These are phyloP conservation scores for Hipposideros armiger DNA, from an alignment of 2,113 vertebrate species.

Conservation along the genomic window DNA sequence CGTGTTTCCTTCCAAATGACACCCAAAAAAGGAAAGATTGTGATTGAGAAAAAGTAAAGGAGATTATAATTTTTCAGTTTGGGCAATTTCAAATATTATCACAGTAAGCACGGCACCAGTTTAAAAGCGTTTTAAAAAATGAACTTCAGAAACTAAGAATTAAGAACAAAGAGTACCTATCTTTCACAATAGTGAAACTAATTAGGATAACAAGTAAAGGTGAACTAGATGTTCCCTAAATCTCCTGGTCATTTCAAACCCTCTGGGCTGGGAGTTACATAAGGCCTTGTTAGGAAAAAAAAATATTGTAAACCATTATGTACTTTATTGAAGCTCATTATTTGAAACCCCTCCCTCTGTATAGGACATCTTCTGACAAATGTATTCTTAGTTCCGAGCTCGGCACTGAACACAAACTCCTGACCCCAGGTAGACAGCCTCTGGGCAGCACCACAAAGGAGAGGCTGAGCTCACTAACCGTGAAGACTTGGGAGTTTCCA, in stretches of 20 bases:
- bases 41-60: not conserved
- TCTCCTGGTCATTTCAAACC: not conserved
- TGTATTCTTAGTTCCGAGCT: not conserved
- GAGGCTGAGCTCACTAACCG: not conserved
- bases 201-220: not conserved
- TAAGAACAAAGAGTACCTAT: not conserved
- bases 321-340: not conserved
- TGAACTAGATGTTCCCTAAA: not conserved
- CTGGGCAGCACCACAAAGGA: constrained; percentile 52
- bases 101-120: not conserved
- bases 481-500: not conserved
- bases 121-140: not conserved
- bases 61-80: not conserved
- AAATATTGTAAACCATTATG: not conserved
- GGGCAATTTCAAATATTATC: not conserved
- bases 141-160: constrained; percentile 36
- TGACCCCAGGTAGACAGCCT: not conserved
- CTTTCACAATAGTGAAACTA: not conserved
- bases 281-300: not conserved
- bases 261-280: not conserved
- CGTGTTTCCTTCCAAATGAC: not conserved
- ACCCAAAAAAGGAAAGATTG: not conserved
- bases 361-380: not conserved
- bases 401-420: not conserved
- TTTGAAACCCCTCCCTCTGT: not conserved